Evolutionary conservation across 2,797 vertebrate species (phyloP), one percentile per base, ranked within the genome.

Genomic region (Eutrigla gurnardus): DNA sequence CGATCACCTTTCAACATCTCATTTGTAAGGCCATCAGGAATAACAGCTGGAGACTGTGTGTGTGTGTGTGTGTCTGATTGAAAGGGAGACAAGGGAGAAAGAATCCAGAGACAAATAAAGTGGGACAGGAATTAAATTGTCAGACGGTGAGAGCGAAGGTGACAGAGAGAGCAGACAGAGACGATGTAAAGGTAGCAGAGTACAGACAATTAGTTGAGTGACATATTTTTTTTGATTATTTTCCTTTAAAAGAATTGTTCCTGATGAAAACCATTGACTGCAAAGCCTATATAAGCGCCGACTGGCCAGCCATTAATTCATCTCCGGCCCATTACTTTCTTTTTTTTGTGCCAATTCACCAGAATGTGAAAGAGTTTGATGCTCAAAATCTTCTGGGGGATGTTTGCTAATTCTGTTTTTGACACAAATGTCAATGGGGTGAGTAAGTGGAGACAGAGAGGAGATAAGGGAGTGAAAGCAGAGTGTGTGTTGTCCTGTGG

Each of bases 1-100:
- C 73, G 87, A 89, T 90, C 92, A 83, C 93, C 91, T 96, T 95
- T 94, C 93, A 95, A 92, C 88, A 60, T 94, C 94, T 94, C 93
- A 93, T 95, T 95, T 95, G 93, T 94, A 95, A 95, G 40, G 43
- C 88, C 89, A 93, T 92, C 93, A 83, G 91, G 83, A 87, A 81
- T 82, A 96, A 95, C 95, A 95, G 95, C 94, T 94, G 91, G 90
- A 86, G 83, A 77, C 90, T 65, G 35, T 42, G 57, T 42, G 57
- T 59, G 81, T 39, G 63, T 72, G 72, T 65, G 67, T 81, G 86
- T 18, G 65, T 85, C 70, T 77, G 75, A 60, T 6, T 87, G 81
- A 82, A 62, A 58, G 75, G 66, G 37, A 75, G 85, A 80, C 45
- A 49, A 67, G 71, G 75, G 75, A 52, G 64, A 52, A 61, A 58